Percentiles rank a stretch among this genome's conserved stretches.
Conservation (phyloP, 37 sponge, comb jelly and placozoan species). For the Crambe crambe region DNA sequence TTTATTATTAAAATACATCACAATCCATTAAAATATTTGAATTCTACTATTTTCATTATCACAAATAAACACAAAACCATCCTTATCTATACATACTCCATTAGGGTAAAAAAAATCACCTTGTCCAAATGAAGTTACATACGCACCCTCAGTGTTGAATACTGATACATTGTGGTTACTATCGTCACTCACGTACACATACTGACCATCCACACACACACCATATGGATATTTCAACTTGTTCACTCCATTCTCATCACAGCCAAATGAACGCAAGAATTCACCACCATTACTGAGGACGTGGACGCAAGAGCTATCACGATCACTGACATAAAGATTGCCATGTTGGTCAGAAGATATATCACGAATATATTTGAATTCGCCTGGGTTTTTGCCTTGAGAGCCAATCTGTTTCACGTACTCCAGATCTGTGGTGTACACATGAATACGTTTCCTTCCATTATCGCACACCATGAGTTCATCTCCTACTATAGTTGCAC, state of each 20-base stretch:
- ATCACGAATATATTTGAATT: too few species aligned
- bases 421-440: neutral
- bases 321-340: too few species aligned
- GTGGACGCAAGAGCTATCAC: neutral
- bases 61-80: neutral
- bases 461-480: neutral
- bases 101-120: neutral
- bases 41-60: slow-evolving; percentile 7
- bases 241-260: neutral
- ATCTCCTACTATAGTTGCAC: neutral
- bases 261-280: neutral
- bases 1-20: too few species aligned
- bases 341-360: too few species aligned
- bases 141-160: too few species aligned
- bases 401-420: neutral
- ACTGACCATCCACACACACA: too few species aligned
- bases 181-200: too few species aligned
- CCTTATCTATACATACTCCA: neutral
- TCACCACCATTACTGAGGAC: too few species aligned
- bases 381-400: neutral
- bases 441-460: neutral
- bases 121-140: slow-evolving; percentile 20
- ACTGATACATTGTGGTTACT: too few species aligned
- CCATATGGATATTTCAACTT: too few species aligned
- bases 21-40: slow-evolving; percentile 12